Percentiles rank a stretch among this genome's conserved stretches.
Conservation (phyloP, 2,113 vertebrate species). For the Circaetus cinerascens region DNA sequence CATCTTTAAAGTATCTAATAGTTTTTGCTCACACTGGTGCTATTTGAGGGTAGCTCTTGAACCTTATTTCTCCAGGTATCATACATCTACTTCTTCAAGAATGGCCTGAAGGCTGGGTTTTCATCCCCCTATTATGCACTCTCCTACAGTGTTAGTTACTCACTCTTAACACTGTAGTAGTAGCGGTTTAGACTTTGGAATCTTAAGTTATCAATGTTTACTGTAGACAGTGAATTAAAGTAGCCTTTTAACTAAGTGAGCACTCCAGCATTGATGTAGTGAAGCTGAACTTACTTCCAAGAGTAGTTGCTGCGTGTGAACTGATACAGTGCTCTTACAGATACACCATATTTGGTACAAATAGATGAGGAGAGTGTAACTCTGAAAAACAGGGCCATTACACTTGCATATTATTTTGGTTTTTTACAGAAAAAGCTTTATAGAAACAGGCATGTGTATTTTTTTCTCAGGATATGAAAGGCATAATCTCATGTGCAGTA, state of each 20-base stretch:
- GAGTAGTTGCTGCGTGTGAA: background rate
- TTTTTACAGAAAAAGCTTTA: background rate
- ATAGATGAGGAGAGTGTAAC: background rate
- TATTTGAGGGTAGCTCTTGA: background rate
- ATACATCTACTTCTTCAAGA: background rate
- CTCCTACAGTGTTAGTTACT: background rate
- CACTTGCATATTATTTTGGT: background rate
- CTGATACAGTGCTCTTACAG: background rate
- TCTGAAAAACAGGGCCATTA: background rate
- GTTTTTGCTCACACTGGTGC: background rate
- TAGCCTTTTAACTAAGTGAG: background rate
- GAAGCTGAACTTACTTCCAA: background rate
- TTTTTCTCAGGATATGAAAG: background rate
- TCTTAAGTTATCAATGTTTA: background rate
- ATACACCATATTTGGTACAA: background rate
- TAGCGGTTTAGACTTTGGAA: background rate
- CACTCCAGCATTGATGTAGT: background rate
- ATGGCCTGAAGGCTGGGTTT: background rate
- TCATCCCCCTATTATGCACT: background rate
- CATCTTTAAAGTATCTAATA: background rate
- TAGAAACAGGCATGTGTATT: background rate
- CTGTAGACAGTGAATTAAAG: background rate
- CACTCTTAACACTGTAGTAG: background rate
- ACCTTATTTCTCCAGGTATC: background rate
- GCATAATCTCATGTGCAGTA: background rate